Evolutionary conservation across 2,113 vertebrate genomes (phyloP).

Genomic region (Peromyscus leucopus): DNA sequence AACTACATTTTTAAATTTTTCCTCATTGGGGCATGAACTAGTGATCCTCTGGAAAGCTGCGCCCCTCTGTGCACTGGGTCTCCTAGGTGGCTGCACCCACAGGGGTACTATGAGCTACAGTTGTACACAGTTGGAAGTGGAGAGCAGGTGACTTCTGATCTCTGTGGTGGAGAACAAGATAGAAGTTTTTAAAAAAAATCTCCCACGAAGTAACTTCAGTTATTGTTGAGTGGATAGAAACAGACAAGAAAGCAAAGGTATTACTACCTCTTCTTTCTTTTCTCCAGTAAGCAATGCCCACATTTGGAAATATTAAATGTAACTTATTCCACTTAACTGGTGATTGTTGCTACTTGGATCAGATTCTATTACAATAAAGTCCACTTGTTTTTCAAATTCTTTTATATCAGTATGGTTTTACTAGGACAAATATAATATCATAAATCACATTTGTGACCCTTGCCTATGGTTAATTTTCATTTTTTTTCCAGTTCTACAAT

Average conservation of each 20-base stretch:
- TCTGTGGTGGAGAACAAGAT: background rate
- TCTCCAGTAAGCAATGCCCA: conserved; percentile 33
- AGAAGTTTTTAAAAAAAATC: background rate
- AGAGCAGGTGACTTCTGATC: background rate
- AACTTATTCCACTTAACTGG: conserved; percentile 66
- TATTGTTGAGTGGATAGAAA: conserved; percentile 19
- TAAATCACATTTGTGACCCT: conserved; percentile 44
- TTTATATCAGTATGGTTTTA: conserved; percentile 57
- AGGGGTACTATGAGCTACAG: background rate
- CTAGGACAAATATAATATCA: conserved; percentile 40
- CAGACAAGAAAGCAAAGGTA: conserved; percentile 5
- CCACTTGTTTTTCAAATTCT: conserved; percentile 45
- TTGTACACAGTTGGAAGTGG: rapidly evolving
- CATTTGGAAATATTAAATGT: conserved; percentile 41
- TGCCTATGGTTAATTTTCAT: conserved; percentile 20
- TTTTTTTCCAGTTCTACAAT: conserved; percentile 55
- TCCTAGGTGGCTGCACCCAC: background rate
- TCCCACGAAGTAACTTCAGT: background rate
- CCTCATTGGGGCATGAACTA: background rate
- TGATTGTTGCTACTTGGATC: conserved; percentile 56
- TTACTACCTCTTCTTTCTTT: background rate
- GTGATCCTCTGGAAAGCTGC: background rate
- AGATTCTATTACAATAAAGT: conserved; percentile 60
- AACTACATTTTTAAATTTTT: background rate
- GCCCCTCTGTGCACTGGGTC: background rate